phyloP scores from a whole-genome alignment of 1,140 invertebrate species.

The Batillaria attramentaria region DNA sequence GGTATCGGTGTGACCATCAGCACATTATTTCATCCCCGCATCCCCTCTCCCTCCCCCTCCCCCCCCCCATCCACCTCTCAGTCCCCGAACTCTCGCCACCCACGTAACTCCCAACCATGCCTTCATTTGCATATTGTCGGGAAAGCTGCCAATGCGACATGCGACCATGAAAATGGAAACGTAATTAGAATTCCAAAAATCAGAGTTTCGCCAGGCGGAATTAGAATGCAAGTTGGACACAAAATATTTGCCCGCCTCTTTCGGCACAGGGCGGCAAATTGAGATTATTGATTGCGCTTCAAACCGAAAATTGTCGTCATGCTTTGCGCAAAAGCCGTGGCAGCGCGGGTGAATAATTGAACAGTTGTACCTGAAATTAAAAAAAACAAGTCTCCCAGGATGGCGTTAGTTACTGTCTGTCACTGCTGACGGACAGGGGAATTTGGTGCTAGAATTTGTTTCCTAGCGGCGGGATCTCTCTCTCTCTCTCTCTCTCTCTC shows the following conservation, averaged over 20 bases:
- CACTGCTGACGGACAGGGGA: no score
- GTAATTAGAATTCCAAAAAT: slow-evolving; percentile 34
- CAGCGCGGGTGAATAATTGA: no score
- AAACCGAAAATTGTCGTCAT: neutral
- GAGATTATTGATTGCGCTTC: slow-evolving; percentile 10
- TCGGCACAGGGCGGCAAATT: slow-evolving; percentile 11
- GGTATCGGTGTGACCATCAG: no score
- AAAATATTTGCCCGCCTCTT: slow-evolving; percentile 23
- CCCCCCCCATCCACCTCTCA: neutral
- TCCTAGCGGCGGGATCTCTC: no score
- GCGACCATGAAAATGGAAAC: slow-evolving; percentile 24
- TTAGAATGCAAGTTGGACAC: slow-evolving; percentile 12
- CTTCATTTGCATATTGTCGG: slow-evolving; percentile 28
- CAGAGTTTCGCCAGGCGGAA: neutral
- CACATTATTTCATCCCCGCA: neutral
- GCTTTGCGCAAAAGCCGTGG: no score
- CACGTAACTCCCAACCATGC: no score
- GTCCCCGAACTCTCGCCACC: no score
- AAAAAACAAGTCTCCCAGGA: no score
- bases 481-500: no score
- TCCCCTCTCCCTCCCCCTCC: neutral
- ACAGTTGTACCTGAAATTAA: no score
- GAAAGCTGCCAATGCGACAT: neutral
- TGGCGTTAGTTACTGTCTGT: no score
- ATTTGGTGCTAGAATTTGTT: no score